A percentile compares a stretch with the other conserved stretches of the same genome.
These are phyloP conservation scores for Temnothorax ravouxi DNA, from an alignment of 2,888 invertebrate species.

Conservation along the genomic window DNA sequence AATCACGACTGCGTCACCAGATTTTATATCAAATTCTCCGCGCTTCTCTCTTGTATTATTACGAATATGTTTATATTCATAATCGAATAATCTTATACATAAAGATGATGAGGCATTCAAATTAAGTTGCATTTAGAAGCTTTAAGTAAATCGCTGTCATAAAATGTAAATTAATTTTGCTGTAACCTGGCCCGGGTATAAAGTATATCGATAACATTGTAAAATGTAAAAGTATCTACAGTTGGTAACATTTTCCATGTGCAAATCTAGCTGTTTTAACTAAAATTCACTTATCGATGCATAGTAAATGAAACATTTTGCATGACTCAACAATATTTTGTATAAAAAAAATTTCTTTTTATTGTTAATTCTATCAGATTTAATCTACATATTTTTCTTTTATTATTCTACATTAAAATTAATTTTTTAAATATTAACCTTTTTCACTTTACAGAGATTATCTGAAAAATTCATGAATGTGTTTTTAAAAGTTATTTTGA, in stretches of 20 bases:
- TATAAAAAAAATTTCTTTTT: background rate
- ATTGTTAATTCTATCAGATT: too few relatives aligned
- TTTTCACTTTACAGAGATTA: background rate
- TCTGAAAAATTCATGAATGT: background rate
- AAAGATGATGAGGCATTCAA: background rate
- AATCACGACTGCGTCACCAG: background rate
- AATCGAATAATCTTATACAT: background rate
- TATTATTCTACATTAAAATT: background rate
- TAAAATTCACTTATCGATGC: background rate
- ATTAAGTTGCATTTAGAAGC: background rate
- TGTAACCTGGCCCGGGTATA: background rate
- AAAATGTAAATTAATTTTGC: background rate
- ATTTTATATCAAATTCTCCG: background rate
- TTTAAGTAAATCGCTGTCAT: background rate
- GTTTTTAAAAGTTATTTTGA: background rate
- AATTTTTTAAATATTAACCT: background rate
- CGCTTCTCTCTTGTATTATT: background rate
- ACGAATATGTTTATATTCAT: background rate
- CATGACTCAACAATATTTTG: background rate
- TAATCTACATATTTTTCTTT: background rate
- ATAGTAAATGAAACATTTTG: background rate
- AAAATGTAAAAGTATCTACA: background rate
- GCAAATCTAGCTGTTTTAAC: background rate
- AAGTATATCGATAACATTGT: background rate
- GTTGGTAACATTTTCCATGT: constrained; percentile 4